Percentiles rank a stretch among this genome's conserved stretches.
These are phyloP conservation scores for Noctilio leporinus DNA, from an alignment of 2,113 vertebrate species.

Conservation along the genomic window DNA sequence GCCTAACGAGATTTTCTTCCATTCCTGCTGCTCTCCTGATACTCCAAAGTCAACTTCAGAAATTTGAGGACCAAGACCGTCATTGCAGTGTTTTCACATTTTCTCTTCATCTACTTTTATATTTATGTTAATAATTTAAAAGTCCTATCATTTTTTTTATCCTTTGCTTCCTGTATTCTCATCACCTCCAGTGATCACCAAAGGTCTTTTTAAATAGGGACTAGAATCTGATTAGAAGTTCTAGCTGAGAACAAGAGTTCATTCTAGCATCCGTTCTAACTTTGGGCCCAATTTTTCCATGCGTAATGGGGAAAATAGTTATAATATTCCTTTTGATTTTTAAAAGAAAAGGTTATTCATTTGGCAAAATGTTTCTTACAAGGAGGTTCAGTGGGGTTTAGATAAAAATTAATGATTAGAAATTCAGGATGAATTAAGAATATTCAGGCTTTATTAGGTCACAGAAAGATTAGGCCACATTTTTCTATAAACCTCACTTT, in stretches of 20 bases:
- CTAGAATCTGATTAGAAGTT: conserved; percentile 22
- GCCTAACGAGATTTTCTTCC: conserved; percentile 13
- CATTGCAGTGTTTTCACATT: background rate
- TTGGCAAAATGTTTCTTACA: background rate
- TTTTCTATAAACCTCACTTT: background rate
- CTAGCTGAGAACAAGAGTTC: background rate
- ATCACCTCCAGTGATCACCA: conserved; percentile 46
- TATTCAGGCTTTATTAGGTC: background rate
- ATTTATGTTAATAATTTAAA: conserved; percentile 54
- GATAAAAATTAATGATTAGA: background rate
- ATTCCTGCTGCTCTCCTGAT: conserved; percentile 33
- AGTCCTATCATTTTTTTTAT: conserved; percentile 49
- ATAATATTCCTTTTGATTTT: conserved; percentile 20
- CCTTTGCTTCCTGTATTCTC: conserved; percentile 53
- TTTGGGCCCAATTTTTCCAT: background rate
- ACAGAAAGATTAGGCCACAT: background rate
- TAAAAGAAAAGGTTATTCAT: conserved; percentile 20
- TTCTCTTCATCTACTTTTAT: conserved; percentile 27
- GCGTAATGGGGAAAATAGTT: background rate
- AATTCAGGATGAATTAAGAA: background rate
- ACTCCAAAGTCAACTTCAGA: conserved; percentile 35
- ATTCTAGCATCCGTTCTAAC: background rate
- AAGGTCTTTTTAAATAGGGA: conserved; percentile 37
- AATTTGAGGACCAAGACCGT: conserved; percentile 19
- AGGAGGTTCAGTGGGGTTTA: conserved; percentile 12